phyloP scores from a whole-genome alignment of 2,113 vertebrate species.

The Columba livia region DNA sequence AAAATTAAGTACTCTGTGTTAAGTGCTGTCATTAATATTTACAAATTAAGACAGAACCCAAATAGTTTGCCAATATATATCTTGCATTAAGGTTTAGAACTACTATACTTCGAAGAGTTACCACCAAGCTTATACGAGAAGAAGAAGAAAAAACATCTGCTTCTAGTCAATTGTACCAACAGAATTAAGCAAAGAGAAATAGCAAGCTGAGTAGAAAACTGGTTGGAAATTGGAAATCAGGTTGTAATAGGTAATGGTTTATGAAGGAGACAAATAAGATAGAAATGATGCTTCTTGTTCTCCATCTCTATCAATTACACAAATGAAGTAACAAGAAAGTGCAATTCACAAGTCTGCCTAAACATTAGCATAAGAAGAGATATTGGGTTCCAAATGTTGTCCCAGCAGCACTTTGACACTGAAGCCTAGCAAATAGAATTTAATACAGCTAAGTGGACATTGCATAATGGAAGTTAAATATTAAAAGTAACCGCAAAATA shows the following conservation, averaged over 20 bases:
- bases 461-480: constrained; percentile 56
- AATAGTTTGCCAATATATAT: background rate
- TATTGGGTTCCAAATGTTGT: background rate
- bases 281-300: background rate
- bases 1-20: background rate
- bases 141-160: background rate
- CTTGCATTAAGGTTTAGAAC: background rate
- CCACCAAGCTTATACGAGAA: background rate
- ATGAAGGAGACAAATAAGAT: background rate
- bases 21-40: background rate
- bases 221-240: constrained; percentile 40
- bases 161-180: background rate
- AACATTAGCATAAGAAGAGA: background rate
- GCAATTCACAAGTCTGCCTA: background rate
- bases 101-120: background rate
- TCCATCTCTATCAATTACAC: constrained; percentile 15
- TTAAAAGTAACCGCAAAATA: constrained; percentile 43
- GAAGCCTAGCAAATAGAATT: constrained; percentile 15
- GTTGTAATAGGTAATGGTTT: constrained; percentile 5
- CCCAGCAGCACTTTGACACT: background rate
- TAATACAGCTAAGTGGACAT: background rate
- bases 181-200: constrained; percentile 15
- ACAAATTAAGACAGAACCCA: background rate
- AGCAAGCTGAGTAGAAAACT: constrained; percentile 30
- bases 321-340: constrained; percentile 9